Evolutionary conservation across 1,140 invertebrate genomes (phyloP).

Genomic region (Galendromus occidentalis): DNA sequence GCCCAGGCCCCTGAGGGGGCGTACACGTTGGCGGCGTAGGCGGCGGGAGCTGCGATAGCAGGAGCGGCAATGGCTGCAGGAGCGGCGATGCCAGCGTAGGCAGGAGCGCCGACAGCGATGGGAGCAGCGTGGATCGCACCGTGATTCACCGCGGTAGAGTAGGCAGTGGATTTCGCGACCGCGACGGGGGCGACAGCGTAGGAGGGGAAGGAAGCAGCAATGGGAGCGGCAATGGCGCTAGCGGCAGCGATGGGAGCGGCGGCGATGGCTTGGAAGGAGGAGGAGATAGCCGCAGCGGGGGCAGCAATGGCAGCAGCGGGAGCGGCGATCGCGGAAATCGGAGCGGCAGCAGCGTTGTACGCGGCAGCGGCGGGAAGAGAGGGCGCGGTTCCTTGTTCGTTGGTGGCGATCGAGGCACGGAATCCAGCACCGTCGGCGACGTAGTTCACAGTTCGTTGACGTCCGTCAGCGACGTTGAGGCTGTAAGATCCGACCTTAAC

Average conservation of each 20-base stretch:
- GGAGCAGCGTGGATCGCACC: slow-evolving; percentile 1
- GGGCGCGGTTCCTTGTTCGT: slow-evolving; percentile 15
- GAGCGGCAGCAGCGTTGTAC: not conserved
- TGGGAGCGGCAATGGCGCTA: not conserved
- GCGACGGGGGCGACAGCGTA: not conserved
- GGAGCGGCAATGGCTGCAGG: not conserved
- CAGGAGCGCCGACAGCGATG: not conserved
- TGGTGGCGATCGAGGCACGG: slow-evolving; percentile 12
- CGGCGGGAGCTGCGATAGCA: not conserved
- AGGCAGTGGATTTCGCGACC: not conserved
- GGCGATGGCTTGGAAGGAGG: not conserved
- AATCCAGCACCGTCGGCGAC: slow-evolving; percentile 15
- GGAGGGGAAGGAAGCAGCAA: not conserved
- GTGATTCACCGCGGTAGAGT: slow-evolving; percentile 1
- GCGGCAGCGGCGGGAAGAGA: slow-evolving; percentile 10
- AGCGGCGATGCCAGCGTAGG: not conserved
- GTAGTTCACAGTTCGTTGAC: slow-evolving; percentile 13
- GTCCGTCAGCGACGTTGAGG: slow-evolving; percentile 9
- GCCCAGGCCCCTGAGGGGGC: not conserved
- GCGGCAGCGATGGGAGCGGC: not conserved
- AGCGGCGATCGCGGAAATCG: not conserved
- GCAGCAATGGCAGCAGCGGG: not conserved
- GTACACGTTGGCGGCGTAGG: not conserved
- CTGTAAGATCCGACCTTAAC: slow-evolving; percentile 11
- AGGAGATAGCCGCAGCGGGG: not conserved